Conservation (phyloP, 2,797 vertebrate genomes). For the Scomberomorus guttatus region DNA sequence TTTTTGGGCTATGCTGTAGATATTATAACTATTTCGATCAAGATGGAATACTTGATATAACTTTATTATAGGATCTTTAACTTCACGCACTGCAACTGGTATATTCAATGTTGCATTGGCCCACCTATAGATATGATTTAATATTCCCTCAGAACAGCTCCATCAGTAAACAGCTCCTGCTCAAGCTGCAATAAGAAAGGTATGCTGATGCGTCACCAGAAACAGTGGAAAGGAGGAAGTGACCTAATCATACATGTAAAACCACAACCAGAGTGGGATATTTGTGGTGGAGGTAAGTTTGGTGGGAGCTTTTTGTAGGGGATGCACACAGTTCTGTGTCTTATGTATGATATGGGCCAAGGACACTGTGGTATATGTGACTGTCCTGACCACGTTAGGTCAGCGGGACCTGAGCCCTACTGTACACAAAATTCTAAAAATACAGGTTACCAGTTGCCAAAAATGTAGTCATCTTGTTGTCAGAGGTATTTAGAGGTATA, state of each 20-base stretch:
- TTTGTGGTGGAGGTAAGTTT: slow-evolving; percentile 11
- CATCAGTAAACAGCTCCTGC: not conserved
- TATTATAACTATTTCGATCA: not conserved
- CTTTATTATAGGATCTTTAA: not conserved
- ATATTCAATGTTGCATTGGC: no score
- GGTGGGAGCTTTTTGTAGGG: not conserved
- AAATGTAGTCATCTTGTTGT: not conserved
- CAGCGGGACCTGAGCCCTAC: not conserved
- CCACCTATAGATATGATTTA: not conserved
- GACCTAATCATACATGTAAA: slow-evolving; percentile 20
- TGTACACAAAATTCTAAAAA: not conserved
- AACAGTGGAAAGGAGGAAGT: slow-evolving; percentile 21
- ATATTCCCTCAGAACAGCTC: not conserved
- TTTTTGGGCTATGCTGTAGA: not conserved
- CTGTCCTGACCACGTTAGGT: not conserved
- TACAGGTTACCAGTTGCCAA: no score
- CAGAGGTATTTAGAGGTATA: no score
- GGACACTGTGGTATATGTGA: not conserved
- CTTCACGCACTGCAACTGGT: not conserved
- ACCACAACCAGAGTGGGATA: not conserved
- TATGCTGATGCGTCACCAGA: slow-evolving; percentile 37
- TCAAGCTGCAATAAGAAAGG: slow-evolving; percentile 9
- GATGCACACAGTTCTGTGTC: slow-evolving; percentile 2
- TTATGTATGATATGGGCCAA: not conserved
- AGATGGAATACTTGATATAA: not conserved